These are phyloP conservation scores for Romanogobio albipinnatus DNA, from an alignment of 2,113 vertebrate genomes.

Conservation along the genomic window DNA sequence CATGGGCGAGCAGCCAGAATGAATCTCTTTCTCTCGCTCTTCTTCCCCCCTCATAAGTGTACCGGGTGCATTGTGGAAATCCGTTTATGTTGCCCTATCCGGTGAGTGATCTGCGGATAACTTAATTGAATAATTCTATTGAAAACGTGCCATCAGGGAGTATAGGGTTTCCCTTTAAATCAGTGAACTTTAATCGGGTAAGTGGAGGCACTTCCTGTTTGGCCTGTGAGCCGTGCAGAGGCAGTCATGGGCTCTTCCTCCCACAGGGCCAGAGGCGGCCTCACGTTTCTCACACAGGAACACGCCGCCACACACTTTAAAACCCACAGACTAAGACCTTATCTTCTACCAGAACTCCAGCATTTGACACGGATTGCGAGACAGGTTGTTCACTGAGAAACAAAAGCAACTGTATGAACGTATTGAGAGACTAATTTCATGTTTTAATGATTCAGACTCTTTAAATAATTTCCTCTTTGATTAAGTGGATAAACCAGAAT, in stretches of 20 bases:
- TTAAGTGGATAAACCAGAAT: neutral
- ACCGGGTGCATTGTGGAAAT: constrained; percentile 41
- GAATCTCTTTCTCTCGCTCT: neutral
- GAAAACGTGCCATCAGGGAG: constrained; percentile 61
- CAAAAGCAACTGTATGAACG: neutral
- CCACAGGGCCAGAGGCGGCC: constrained; percentile 25
- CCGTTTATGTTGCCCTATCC: constrained; percentile 44
- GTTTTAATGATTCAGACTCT: neutral
- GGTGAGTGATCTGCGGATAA: constrained; percentile 62
- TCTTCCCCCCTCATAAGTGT: constrained; percentile 14
- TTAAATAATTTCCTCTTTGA: neutral
- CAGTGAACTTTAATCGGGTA: constrained; percentile 45
- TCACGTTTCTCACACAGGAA: constrained; percentile 14
- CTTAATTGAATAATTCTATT: constrained; percentile 68
- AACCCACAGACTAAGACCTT: neutral
- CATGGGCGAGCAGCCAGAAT: neutral
- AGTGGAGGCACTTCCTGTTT: constrained; percentile 53
- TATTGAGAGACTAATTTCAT: neutral
- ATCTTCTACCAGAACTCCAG: neutral
- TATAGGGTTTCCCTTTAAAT: constrained; percentile 58
- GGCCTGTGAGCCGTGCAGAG: constrained; percentile 33
- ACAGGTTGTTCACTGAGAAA: neutral
- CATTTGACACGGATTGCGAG: neutral
- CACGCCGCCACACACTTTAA: constrained; percentile 24
- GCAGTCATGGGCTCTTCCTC: constrained; percentile 39